These are phyloP conservation scores for Merluccius polli DNA, from an alignment of 2,797 vertebrate genomes.

Conservation along the genomic window DNA sequence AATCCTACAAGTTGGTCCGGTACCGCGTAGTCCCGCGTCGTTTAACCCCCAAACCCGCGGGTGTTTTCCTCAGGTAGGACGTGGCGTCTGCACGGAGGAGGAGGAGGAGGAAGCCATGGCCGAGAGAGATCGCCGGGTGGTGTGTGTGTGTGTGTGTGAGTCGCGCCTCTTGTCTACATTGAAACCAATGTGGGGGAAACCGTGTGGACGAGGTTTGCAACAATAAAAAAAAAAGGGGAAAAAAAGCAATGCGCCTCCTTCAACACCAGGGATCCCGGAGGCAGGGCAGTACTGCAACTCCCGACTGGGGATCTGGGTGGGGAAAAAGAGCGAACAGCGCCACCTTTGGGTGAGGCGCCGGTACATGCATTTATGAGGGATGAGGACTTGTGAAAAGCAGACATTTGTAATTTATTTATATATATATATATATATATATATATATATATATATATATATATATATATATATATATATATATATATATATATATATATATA, in stretches of 20 bases:
- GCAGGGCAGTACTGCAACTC: slow-evolving; percentile 15
- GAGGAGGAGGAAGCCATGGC: neutral
- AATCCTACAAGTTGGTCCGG: slow-evolving; percentile 12
- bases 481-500: too few relatives aligned
- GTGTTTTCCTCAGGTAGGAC: slow-evolving; percentile 57
- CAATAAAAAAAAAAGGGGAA: slow-evolving; percentile 45
- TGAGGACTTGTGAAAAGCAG: too few relatives aligned
- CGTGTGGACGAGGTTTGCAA: slow-evolving; percentile 44
- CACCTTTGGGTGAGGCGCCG: slow-evolving; percentile 10
- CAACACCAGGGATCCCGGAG: slow-evolving; percentile 26
- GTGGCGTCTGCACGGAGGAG: slow-evolving; percentile 38
- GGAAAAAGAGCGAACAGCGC: slow-evolving; percentile 17
- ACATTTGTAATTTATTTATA: too few relatives aligned
- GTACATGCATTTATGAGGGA: too few relatives aligned
- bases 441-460: too few relatives aligned
- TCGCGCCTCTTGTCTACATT: slow-evolving; percentile 18
- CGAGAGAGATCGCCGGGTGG: neutral
- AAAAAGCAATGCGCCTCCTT: slow-evolving; percentile 48
- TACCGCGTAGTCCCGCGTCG: neutral
- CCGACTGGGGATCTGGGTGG: neutral
- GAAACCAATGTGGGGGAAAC: slow-evolving; percentile 40
- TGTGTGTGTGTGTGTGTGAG: neutral
- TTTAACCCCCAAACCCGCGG: slow-evolving; percentile 15
- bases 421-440: too few relatives aligned
- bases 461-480: too few relatives aligned